Conservation (phyloP, 1,140 invertebrate species). For the Pogonomyrmex barbatus region DNA sequence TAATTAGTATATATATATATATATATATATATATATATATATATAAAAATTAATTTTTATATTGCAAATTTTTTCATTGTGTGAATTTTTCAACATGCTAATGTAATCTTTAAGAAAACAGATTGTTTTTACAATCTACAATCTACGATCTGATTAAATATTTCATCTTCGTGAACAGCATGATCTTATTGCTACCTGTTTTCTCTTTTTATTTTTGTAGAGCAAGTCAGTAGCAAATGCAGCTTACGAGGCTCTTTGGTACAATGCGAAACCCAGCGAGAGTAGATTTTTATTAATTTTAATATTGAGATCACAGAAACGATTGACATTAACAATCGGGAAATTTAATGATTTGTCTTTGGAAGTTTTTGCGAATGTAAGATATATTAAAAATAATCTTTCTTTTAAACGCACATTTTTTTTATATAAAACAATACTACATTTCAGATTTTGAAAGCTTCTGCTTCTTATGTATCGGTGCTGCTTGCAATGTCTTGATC, state of each 20-base stretch:
- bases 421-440: background rate
- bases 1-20: too few relatives aligned
- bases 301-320: constrained; percentile 58
- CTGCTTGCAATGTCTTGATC: constrained; percentile 57
- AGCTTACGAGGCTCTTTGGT: constrained; percentile 51
- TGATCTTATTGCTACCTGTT: background rate
- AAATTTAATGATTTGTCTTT: constrained; percentile 64
- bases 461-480: constrained; percentile 62
- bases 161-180: background rate
- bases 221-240: constrained; percentile 39
- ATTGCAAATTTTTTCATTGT: constrained; percentile 2
- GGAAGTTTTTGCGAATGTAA: constrained; percentile 56
- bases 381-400: background rate
- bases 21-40: background rate
- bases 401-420: background rate
- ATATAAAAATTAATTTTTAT: background rate
- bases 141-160: background rate
- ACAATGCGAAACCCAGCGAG: constrained; percentile 36
- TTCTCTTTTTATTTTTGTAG: constrained; percentile 32
- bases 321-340: constrained; percentile 54
- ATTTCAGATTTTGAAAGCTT: constrained; percentile 62
- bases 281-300: constrained; percentile 48
- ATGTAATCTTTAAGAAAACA: background rate
- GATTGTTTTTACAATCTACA: background rate
- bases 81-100: background rate